phyloP scores from a whole-genome alignment of 2,888 invertebrate genomes.

The Acrobasis consociella region DNA sequence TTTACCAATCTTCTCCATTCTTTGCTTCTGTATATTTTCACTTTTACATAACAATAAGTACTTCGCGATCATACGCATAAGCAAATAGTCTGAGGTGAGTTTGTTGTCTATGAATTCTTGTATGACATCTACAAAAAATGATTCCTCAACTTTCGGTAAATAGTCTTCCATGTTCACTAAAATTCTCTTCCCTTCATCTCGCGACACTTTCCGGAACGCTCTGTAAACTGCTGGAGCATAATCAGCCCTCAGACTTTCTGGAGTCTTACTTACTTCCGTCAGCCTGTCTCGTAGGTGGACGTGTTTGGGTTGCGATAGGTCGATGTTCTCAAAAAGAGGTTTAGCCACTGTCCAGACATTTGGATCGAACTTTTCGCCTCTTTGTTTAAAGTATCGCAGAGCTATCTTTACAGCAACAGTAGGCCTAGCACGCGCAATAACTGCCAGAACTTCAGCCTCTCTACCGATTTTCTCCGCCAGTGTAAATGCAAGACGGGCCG shows the following conservation, averaged over 20 bases:
- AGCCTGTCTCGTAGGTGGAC: conserved; percentile 27
- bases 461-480: conserved; percentile 42
- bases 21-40: conserved; percentile 39
- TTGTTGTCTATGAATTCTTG: conserved; percentile 34
- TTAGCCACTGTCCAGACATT: conserved; percentile 53
- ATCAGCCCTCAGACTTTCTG: conserved; percentile 44
- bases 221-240: conserved; percentile 48
- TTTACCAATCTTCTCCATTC: conserved; percentile 41
- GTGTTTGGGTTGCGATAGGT: conserved; percentile 33
- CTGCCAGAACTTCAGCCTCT: conserved; percentile 36
- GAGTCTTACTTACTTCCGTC: conserved; percentile 37
- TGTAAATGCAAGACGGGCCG: conserved; percentile 45
- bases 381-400: conserved; percentile 38
- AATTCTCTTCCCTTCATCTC: conserved; percentile 33
- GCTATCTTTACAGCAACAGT: conserved; percentile 45
- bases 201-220: conserved; percentile 34
- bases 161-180: conserved; percentile 42
- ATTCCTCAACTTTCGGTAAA: conserved; percentile 39
- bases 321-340: conserved; percentile 39
- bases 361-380: conserved; percentile 34
- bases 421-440: conserved; percentile 43
- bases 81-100: conserved; percentile 34
- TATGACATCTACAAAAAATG: conserved; percentile 38
- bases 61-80: conserved; percentile 48
- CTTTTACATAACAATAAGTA: conserved; percentile 48